A percentile compares a stretch with the other conserved stretches of the same genome.
phyloP scores from a whole-genome alignment of 2,797 vertebrate species.

The Diplodus sargus region DNA sequence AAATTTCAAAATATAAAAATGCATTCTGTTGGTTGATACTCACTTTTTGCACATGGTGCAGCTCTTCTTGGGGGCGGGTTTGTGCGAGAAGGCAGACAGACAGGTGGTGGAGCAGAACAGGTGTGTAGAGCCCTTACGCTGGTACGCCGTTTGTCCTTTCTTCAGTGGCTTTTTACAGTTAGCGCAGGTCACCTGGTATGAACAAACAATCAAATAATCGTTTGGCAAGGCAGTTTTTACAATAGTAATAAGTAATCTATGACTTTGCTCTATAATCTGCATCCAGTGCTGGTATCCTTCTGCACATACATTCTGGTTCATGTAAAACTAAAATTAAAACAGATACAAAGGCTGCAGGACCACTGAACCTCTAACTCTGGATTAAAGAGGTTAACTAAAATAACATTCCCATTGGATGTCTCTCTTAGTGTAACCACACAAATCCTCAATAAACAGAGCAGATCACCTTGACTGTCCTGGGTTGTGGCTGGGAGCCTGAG shows the following conservation, averaged over 20 bases:
- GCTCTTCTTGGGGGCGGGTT: conserved; percentile 98
- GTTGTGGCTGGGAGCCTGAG: conserved; percentile 88
- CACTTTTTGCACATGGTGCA: conserved; percentile 99
- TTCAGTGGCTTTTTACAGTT: conserved; percentile 99
- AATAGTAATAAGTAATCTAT: neutral
- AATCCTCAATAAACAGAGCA: neutral
- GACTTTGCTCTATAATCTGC: neutral
- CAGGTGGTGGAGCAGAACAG: conserved; percentile 98
- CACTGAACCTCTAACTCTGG: neutral
- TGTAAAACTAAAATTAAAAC: neutral
- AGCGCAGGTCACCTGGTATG: conserved; percentile 91
- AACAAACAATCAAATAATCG: conserved; percentile 36
- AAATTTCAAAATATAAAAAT: neutral
- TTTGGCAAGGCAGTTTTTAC: neutral
- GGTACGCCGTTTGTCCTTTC: conserved; percentile 98
- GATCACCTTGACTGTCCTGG: conserved; percentile 93
- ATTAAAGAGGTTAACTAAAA: neutral
- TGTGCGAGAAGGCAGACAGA: conserved; percentile 98
- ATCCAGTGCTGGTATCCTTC: no score
- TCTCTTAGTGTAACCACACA: neutral
- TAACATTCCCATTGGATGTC: no score
- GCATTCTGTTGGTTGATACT: conserved; percentile 36
- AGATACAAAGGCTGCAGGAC: neutral
- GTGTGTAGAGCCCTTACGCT: conserved; percentile 98
- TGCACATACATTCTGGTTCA: no score